Evolutionary conservation across 2,113 vertebrate species (phyloP).

Genomic region (Protobothrops mucrosquamatus): DNA sequence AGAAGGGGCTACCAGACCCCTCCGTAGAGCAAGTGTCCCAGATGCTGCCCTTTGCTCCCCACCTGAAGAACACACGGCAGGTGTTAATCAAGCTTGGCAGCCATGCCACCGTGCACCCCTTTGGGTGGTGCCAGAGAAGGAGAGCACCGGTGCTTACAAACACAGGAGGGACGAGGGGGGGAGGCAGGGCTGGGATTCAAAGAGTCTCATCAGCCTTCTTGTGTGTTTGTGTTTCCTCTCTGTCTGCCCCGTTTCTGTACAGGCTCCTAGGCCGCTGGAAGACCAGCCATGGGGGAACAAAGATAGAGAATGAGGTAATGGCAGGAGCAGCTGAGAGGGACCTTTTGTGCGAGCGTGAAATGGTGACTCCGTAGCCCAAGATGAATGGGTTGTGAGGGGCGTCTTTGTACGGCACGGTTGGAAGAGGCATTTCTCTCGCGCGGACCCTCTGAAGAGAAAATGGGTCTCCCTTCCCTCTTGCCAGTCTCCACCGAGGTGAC

Average conservation of each 20-base stretch:
- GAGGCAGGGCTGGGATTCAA: conserved; percentile 35
- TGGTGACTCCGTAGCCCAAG: conserved; percentile 61
- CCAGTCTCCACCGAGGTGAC: conserved; percentile 80
- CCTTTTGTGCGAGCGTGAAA: conserved; percentile 70
- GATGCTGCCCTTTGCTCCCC: neutral
- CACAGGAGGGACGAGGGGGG: neutral
- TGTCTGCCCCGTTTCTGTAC: conserved; percentile 39
- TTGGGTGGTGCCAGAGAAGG: neutral
- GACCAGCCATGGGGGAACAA: conserved; percentile 66
- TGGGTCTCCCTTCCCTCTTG: conserved; percentile 74
- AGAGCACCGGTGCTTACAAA: neutral
- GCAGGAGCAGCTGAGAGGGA: conserved; percentile 67
- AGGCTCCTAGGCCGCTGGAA: conserved; percentile 54
- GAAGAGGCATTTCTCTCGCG: conserved; percentile 67
- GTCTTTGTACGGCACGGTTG: conserved; percentile 67
- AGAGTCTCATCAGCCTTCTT: conserved; percentile 19
- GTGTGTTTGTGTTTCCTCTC: conserved; percentile 33
- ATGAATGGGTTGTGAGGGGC: conserved; percentile 71
- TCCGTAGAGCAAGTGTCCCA: neutral
- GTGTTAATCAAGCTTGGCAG: neutral
- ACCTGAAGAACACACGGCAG: neutral
- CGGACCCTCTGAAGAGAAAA: conserved; percentile 63
- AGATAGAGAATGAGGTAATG: conserved; percentile 80
- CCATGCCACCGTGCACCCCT: neutral
- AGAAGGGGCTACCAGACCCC: neutral